These are phyloP conservation scores for Eriosoma lanigerum DNA, from an alignment of 1,140 invertebrate species.

Conservation along the genomic window DNA sequence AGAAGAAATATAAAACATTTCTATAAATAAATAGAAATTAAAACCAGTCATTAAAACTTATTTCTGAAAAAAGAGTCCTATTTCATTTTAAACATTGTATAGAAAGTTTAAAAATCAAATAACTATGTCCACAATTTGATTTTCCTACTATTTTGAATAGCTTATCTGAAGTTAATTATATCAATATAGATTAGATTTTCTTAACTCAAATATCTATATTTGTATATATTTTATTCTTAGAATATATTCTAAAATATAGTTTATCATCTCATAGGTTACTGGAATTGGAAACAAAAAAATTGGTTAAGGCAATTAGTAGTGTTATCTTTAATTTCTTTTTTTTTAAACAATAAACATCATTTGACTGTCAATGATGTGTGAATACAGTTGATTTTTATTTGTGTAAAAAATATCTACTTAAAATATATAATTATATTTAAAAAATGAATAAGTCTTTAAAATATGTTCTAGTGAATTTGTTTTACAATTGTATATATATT, in stretches of 20 bases:
- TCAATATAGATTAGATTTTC: neutral
- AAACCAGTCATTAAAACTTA: neutral
- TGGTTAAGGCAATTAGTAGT: neutral
- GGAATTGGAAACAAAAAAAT: neutral
- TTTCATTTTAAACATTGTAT: neutral
- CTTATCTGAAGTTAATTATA: neutral
- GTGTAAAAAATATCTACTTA: neutral
- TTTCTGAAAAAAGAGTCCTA: too few species aligned
- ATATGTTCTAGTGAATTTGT: neutral
- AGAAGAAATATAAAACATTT: neutral
- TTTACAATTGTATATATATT: constrained; percentile 7
- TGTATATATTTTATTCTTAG: too few species aligned
- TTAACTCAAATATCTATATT: constrained; percentile 5
- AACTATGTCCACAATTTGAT: too few species aligned
- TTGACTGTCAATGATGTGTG: neutral
- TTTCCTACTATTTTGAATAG: neutral
- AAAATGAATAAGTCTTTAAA: neutral
- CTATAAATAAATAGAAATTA: neutral
- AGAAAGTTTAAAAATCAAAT: neutral
- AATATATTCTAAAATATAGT: neutral
- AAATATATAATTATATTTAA: constrained; percentile 13
- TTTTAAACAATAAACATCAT: neutral
- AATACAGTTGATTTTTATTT: neutral
- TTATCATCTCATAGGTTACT: neutral
- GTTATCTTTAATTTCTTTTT: neutral